These are phyloP conservation scores for Bacillus rossius DNA, from an alignment of 1,140 invertebrate genomes.

Conservation along the genomic window DNA sequence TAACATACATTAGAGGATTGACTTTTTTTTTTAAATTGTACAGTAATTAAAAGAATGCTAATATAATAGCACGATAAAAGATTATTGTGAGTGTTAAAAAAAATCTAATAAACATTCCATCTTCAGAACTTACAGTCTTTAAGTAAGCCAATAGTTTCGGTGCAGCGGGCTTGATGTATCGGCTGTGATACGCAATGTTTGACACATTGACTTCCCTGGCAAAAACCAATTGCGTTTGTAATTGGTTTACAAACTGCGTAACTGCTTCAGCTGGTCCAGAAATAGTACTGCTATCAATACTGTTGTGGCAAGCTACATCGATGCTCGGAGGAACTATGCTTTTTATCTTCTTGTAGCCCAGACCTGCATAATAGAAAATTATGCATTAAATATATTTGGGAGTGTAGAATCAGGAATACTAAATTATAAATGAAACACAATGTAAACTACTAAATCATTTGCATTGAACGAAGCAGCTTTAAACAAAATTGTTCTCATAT, in stretches of 20 bases:
- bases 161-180: conserved; percentile 52
- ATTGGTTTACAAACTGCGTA: conserved; percentile 14
- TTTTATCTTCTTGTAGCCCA: conserved; percentile 2
- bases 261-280: conserved; percentile 47
- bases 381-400: too few relatives aligned
- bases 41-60: too few relatives aligned
- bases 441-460: too few relatives aligned
- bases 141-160: conserved; percentile 66
- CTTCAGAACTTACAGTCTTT: conserved; percentile 54
- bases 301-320: conserved; percentile 58
- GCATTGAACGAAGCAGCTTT: too few relatives aligned
- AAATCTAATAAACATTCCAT: too few relatives aligned
- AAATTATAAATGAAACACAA: too few relatives aligned
- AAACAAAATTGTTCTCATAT: too few relatives aligned
- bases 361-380: neutral
- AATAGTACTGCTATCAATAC: conserved; percentile 53
- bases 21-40: too few relatives aligned
- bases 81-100: too few relatives aligned
- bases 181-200: conserved; percentile 57
- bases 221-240: conserved; percentile 45
- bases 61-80: too few relatives aligned
- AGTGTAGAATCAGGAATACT: too few relatives aligned
- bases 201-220: conserved; percentile 52
- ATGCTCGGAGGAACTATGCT: conserved; percentile 33
- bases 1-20: too few relatives aligned